Conservation (phyloP, 2,888 invertebrate species). For the Ferdinandea cuprea region DNA sequence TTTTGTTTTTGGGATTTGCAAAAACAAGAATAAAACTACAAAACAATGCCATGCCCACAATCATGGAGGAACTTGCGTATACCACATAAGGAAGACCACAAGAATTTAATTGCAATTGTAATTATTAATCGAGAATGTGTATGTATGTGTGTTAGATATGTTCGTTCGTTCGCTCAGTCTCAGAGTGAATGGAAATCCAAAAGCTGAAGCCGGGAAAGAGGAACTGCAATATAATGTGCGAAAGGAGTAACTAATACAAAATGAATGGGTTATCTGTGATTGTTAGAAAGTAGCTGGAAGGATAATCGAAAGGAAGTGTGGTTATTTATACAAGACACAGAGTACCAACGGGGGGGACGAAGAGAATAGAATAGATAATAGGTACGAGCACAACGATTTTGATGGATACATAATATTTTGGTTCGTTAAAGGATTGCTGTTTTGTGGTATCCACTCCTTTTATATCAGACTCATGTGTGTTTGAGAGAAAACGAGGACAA, state of each 20-base stretch:
- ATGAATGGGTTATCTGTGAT: slow-evolving; percentile 65
- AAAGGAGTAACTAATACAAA: slow-evolving; percentile 42
- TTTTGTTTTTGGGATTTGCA: slow-evolving; percentile 15
- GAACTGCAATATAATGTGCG: slow-evolving; percentile 7
- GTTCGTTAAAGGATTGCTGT: slow-evolving; percentile 45
- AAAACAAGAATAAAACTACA: slow-evolving; percentile 30
- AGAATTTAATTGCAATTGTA: slow-evolving; percentile 71
- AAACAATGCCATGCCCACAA: slow-evolving; percentile 14
- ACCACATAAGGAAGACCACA: slow-evolving; percentile 53
- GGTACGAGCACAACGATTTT: slow-evolving; percentile 9
- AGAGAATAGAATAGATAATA: too few relatives aligned
- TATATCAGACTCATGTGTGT: slow-evolving; percentile 5
- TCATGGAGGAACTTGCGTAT: slow-evolving; percentile 16
- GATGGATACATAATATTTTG: slow-evolving; percentile 32
- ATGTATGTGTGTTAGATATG: too few relatives aligned
- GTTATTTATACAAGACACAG: slow-evolving; percentile 33
- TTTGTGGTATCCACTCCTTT: slow-evolving; percentile 34
- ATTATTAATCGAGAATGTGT: slow-evolving; percentile 69
- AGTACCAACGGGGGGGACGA: too few relatives aligned
- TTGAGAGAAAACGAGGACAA: slow-evolving; percentile 27
- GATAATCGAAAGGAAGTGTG: slow-evolving; percentile 55
- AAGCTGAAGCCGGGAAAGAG: not conserved
- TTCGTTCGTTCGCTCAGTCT: too few relatives aligned
- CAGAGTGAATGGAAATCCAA: slow-evolving; percentile 8
- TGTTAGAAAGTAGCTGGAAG: slow-evolving; percentile 60